Conservation (phyloP, 2,888 invertebrate genomes). For the Hetaerina titia region DNA sequence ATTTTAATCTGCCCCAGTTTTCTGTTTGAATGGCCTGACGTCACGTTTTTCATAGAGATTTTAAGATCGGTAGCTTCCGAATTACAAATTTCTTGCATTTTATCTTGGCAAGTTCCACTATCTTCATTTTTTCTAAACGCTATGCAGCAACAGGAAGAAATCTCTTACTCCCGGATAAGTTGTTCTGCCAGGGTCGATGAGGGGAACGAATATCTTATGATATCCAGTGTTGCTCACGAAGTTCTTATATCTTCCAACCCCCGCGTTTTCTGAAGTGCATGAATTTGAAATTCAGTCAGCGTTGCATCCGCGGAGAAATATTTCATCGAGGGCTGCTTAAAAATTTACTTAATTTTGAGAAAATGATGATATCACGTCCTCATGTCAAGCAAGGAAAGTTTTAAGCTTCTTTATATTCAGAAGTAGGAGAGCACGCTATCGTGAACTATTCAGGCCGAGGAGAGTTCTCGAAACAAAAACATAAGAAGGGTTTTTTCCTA, state of each 20-base stretch:
- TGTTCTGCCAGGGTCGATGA: too few relatives aligned
- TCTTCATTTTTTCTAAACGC: too few relatives aligned
- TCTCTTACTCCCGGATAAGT: too few relatives aligned
- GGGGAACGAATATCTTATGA: too few relatives aligned
- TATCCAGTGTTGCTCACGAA: too few relatives aligned
- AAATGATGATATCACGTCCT: constrained; percentile 1
- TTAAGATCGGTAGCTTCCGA: too few relatives aligned
- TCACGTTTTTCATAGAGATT: too few relatives aligned
- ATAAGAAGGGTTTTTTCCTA: not conserved
- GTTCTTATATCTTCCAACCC: not conserved
- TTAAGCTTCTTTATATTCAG: not conserved
- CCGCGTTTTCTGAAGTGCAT: not conserved
- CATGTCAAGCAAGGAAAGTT: not conserved
- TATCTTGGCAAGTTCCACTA: too few relatives aligned
- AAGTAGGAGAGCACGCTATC: not conserved
- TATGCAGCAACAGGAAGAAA: too few relatives aligned
- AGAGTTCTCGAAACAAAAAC: not conserved
- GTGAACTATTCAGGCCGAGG: not conserved
- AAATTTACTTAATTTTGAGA: not conserved
- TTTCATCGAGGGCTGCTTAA: not conserved
- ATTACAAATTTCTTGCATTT: too few relatives aligned
- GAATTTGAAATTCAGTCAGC: not conserved
- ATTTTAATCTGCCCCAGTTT: too few relatives aligned
- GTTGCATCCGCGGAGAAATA: not conserved
- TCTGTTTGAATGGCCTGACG: too few relatives aligned